Evolutionary conservation across 2,797 vertebrate genomes (phyloP).

Genomic region (Meda fulgida): DNA sequence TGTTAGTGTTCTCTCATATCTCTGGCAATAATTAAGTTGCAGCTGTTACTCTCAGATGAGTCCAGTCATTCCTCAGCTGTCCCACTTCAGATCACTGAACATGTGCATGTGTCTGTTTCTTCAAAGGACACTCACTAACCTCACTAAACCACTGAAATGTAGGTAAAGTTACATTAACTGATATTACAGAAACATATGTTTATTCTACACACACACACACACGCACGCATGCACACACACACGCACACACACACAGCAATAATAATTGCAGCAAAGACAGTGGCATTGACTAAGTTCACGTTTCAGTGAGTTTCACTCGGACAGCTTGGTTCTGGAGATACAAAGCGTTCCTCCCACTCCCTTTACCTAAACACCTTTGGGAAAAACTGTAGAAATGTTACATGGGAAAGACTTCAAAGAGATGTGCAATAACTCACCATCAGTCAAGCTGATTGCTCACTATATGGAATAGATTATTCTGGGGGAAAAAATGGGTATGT

Average conservation of each 20-base stretch:
- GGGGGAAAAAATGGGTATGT: background rate
- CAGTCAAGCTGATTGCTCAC: conserved; percentile 9
- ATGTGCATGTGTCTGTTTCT: conserved; percentile 14
- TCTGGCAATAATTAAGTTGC: conserved; percentile 41
- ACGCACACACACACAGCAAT: background rate
- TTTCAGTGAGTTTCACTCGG: conserved; percentile 6
- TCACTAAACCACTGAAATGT: background rate
- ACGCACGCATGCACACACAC: too few species aligned
- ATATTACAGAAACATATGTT: background rate
- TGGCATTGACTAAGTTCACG: background rate
- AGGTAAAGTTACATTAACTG: conserved; percentile 35
- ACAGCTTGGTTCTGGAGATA: background rate
- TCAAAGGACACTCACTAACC: conserved; percentile 36
- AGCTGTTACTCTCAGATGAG: conserved; percentile 49
- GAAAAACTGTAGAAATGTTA: conserved; percentile 11
- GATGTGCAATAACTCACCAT: background rate
- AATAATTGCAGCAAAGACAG: background rate
- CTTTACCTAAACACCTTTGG: conserved; percentile 27
- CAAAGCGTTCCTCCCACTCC: background rate
- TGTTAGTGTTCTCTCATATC: conserved; percentile 24
- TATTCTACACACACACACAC: background rate
- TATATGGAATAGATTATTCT: background rate
- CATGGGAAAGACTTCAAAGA: conserved; percentile 28
- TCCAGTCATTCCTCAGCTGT: conserved; percentile 49
- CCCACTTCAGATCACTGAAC: conserved; percentile 25